phyloP scores from a whole-genome alignment of 2,113 vertebrate genomes.

The Eidolon helvum region DNA sequence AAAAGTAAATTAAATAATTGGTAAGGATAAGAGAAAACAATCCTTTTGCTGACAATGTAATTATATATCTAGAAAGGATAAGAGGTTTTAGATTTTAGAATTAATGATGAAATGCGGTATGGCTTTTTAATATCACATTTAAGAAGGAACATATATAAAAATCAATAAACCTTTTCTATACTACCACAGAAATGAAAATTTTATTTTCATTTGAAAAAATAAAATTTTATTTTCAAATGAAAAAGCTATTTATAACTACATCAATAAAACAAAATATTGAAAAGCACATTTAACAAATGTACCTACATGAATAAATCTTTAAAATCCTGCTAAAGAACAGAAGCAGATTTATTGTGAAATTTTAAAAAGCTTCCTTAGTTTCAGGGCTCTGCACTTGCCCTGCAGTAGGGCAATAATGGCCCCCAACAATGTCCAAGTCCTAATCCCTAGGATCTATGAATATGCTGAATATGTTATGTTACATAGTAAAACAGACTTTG shows the following conservation, averaged over 20 bases:
- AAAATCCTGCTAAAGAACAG: background rate
- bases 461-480: background rate
- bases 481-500: background rate
- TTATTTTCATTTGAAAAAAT: no score
- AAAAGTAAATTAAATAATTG: background rate
- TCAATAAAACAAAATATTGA: background rate
- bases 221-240: no score
- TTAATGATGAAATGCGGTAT: background rate
- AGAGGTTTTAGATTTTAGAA: background rate
- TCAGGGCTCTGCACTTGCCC: background rate
- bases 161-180: background rate
- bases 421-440: background rate
- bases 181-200: background rate
- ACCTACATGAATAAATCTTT: background rate
- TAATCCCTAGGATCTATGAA: background rate
- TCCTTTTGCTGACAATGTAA: background rate
- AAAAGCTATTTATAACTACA: background rate
- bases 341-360: background rate
- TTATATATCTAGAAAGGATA: background rate
- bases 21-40: constrained; percentile 17
- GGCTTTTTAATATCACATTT: background rate
- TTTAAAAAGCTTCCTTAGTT: background rate
- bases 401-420: background rate
- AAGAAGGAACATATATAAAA: background rate
- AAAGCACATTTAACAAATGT: constrained; percentile 15